Evolutionary conservation across 2,797 vertebrate genomes (phyloP).

Genomic region (Alca torda): DNA sequence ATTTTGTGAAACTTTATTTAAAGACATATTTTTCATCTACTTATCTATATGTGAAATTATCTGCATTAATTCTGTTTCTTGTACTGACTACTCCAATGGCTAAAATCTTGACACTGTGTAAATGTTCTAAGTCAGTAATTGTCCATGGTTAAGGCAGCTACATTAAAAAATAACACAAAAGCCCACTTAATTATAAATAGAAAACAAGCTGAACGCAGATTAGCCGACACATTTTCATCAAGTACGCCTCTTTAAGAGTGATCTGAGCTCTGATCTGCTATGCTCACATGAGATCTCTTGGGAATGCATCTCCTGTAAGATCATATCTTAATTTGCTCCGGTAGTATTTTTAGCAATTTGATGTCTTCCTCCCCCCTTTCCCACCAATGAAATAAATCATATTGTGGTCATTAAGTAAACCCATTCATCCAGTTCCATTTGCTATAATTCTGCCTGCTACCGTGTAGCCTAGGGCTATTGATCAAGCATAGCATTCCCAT

Average conservation of each 20-base stretch:
- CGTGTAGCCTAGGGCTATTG: conserved; percentile 40
- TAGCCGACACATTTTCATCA: not conserved
- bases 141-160: not conserved
- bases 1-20: not conserved
- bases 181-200: not conserved
- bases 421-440: conserved; percentile 60
- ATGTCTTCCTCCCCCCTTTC: conserved; percentile 34
- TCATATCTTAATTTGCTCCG: conserved; percentile 17
- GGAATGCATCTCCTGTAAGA: conserved; percentile 24
- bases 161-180: not conserved
- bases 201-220: conserved; percentile 20
- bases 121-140: not conserved
- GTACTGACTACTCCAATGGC: not conserved
- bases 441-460: conserved; percentile 60
- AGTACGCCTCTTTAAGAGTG: not conserved
- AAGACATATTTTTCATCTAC: not conserved
- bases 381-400: conserved; percentile 62
- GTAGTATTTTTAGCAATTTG: conserved; percentile 54
- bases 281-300: not conserved
- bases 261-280: conserved; percentile 8
- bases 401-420: conserved; percentile 63
- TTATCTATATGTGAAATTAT: not conserved
- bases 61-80: not conserved
- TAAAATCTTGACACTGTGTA: not conserved
- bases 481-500: conserved; percentile 51